A percentile compares a stretch with the other conserved stretches of the same genome.
phyloP scores from a whole-genome alignment of 1,140 invertebrate genomes.

The Anastrepha obliqua region DNA sequence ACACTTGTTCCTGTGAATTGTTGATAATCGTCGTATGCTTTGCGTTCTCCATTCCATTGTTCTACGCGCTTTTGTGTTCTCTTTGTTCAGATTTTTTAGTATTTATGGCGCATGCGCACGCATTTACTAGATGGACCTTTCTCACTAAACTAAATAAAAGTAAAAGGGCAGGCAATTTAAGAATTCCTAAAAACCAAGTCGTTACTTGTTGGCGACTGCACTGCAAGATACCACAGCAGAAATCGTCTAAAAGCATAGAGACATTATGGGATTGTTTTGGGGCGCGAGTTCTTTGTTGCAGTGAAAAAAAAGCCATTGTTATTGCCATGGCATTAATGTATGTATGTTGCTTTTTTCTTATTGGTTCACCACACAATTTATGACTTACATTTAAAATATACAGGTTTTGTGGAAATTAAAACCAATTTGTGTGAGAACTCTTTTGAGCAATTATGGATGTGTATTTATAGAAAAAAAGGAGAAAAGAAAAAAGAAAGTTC shows the following conservation, averaged over 20 bases:
- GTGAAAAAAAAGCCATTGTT: neutral
- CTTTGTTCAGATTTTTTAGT: constrained; percentile 24
- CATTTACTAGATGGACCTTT: neutral
- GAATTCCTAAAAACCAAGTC: neutral
- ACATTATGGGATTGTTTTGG: constrained; percentile 13
- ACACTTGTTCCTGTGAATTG: constrained; percentile 1
- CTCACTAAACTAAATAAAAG: constrained; percentile 24
- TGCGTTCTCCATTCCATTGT: neutral
- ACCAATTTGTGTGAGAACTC: neutral
- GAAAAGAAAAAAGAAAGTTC: too few species aligned
- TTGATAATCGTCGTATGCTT: neutral
- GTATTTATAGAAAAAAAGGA: too few species aligned
- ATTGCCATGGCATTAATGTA: neutral
- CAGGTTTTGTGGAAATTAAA: neutral
- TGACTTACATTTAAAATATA: neutral
- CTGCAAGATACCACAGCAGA: neutral
- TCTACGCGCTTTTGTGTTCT: neutral
- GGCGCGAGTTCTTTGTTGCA: neutral
- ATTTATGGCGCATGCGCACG: constrained; percentile 42
- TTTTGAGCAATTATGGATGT: neutral
- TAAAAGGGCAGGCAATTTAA: neutral
- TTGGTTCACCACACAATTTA: neutral
- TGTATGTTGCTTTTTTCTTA: neutral
- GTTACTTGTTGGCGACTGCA: neutral
- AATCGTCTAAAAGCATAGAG: constrained; percentile 24